Conservation (phyloP, 2,113 vertebrate genomes). For the Chunga burmeisteri region DNA sequence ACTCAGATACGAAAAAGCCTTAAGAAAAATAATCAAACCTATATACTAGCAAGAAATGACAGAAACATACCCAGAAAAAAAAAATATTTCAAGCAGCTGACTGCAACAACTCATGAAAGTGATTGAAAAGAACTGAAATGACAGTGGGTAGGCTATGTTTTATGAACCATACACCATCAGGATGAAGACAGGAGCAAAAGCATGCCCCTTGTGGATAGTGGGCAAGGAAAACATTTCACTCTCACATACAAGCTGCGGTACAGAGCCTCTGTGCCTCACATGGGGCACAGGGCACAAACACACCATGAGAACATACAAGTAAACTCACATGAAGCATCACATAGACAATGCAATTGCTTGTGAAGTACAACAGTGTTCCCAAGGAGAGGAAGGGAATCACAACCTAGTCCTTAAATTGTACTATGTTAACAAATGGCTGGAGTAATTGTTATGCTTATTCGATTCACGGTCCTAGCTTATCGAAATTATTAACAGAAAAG, state of each 20-base stretch:
- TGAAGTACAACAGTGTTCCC: background rate
- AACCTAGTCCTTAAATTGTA: background rate
- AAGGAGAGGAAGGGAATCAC: background rate
- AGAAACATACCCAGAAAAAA: background rate
- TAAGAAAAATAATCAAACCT: background rate
- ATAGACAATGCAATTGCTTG: background rate
- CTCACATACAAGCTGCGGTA: accelerated
- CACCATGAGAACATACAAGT: background rate
- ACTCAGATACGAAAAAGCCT: background rate
- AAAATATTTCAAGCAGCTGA: background rate
- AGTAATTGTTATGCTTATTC: background rate
- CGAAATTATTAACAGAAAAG: background rate
- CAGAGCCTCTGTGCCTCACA: background rate
- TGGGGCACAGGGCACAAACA: background rate
- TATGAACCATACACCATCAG: background rate
- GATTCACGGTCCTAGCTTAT: background rate
- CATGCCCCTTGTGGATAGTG: accelerated
- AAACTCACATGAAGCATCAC: background rate
- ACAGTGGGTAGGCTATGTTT: background rate
- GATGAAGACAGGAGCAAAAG: background rate
- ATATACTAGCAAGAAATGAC: background rate
- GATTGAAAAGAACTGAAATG: background rate
- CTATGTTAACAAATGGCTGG: background rate
- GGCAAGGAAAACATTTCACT: background rate
- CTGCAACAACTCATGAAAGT: background rate